Conservation (phyloP, 1,140 invertebrate genomes). For the Microplitis demolitor region DNA sequence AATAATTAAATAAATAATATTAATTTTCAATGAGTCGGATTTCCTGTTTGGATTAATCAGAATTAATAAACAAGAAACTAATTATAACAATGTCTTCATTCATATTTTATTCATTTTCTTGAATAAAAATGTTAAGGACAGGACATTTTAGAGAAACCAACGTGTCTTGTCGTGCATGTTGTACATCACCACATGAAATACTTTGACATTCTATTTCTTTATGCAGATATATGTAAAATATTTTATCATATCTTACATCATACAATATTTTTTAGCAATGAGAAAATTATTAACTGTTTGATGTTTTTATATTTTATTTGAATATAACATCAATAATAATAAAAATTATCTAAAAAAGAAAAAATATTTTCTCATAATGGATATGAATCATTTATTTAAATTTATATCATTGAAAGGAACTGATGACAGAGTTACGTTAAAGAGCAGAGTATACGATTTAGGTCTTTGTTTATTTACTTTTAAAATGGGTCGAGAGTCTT, state of each 20-base stretch:
- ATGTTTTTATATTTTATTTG: too few relatives aligned
- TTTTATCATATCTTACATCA: neutral
- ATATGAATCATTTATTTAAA: neutral
- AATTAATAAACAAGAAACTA: too few relatives aligned
- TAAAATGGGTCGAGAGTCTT: conserved; percentile 14
- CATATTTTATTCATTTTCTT: neutral
- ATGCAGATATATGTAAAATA: neutral
- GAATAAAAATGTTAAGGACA: neutral
- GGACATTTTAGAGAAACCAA: neutral
- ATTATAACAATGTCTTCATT: neutral
- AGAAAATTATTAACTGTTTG: too few relatives aligned
- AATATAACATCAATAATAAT: too few relatives aligned
- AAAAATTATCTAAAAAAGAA: too few relatives aligned
- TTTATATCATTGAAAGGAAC: neutral
- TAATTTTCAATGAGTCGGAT: neutral
- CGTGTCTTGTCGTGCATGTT: neutral
- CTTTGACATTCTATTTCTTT: neutral
- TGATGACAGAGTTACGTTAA: neutral
- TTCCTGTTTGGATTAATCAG: neutral
- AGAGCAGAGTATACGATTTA: neutral
- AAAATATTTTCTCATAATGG: too few relatives aligned
- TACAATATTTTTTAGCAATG: neutral
- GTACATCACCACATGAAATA: neutral
- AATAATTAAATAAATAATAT: neutral
- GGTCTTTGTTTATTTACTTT: conserved; percentile 17